Percentiles rank a stretch among this genome's conserved stretches.
phyloP scores from a whole-genome alignment of 2,888 invertebrate genomes.

The Lasioglossum oenotherae region DNA sequence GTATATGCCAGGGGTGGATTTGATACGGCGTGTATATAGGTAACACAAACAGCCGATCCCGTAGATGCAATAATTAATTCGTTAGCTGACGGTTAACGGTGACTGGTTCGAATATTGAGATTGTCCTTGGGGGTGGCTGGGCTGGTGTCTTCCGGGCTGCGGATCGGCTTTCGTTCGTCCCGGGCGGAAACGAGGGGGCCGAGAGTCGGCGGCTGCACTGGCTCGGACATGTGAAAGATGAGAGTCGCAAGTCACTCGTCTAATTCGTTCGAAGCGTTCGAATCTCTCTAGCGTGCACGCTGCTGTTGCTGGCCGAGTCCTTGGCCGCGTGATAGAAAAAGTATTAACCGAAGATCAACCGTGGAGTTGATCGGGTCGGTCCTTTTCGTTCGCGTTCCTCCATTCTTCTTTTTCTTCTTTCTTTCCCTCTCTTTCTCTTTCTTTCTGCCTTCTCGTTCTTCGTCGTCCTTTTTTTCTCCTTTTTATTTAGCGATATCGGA shows the following conservation, averaged over 20 bases:
- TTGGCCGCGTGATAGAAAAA: slow-evolving; percentile 26
- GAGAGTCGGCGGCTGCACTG: slow-evolving; percentile 20
- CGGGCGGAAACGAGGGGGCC: slow-evolving; percentile 19
- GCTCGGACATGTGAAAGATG: slow-evolving; percentile 20
- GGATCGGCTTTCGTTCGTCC: slow-evolving; percentile 19
- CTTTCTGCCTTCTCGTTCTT: background rate
- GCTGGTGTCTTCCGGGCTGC: background rate
- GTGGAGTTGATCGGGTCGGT: slow-evolving; percentile 37
- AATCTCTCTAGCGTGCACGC: slow-evolving; percentile 21
- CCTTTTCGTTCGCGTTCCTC: slow-evolving; percentile 17
- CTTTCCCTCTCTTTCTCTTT: background rate
- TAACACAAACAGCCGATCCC: slow-evolving; percentile 42
- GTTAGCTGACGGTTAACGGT: slow-evolving; percentile 13
- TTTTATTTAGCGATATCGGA: slow-evolving; percentile 46
- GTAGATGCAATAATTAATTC: slow-evolving; percentile 41
- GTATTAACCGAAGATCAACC: slow-evolving; percentile 46
- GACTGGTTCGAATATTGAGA: slow-evolving; percentile 8
- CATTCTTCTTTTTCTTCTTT: background rate
- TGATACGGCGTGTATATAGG: slow-evolving; percentile 15
- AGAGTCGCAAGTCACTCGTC: slow-evolving; percentile 56
- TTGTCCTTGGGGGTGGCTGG: background rate
- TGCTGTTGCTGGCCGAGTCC: slow-evolving; percentile 27
- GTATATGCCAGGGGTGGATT: slow-evolving; percentile 40
- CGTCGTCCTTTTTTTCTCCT: background rate
- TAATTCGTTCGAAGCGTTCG: slow-evolving; percentile 53